Percentiles rank a stretch among this genome's conserved stretches.
These are phyloP conservation scores for Centroberyx gerrardi DNA, from an alignment of 2,797 vertebrate species.

Conservation along the genomic window DNA sequence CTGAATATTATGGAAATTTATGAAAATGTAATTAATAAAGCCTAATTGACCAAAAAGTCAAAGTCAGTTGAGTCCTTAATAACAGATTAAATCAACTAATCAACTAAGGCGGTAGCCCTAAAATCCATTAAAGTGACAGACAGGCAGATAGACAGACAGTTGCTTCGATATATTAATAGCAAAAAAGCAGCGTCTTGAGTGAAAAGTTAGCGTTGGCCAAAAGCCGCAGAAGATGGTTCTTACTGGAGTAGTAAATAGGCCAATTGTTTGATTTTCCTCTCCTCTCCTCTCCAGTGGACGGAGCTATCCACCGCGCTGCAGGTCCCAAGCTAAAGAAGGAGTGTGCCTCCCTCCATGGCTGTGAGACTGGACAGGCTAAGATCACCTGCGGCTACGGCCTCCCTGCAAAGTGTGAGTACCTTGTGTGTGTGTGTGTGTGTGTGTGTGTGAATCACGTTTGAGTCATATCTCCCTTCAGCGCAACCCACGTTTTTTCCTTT, in stretches of 20 bases:
- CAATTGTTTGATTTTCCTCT: slow-evolving; percentile 47
- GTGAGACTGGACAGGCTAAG: slow-evolving; percentile 91
- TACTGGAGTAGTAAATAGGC: slow-evolving; percentile 40
- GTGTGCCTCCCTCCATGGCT: slow-evolving; percentile 89
- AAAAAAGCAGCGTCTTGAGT: slow-evolving; percentile 32
- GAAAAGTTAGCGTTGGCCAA: slow-evolving; percentile 18
- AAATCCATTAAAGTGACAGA: slow-evolving; percentile 73
- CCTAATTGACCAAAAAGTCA: slow-evolving; percentile 80
- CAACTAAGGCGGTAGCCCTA: slow-evolving; percentile 69
- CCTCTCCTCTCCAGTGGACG: slow-evolving; percentile 87
- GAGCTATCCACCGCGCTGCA: slow-evolving; percentile 90
- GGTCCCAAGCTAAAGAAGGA: slow-evolving; percentile 90
- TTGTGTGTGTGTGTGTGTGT: slow-evolving; percentile 41
- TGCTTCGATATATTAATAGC: slow-evolving; percentile 41
- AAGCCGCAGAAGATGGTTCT: slow-evolving; percentile 19
- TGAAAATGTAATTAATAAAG: slow-evolving; percentile 81
- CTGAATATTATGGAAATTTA: slow-evolving; percentile 76
- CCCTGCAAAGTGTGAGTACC: slow-evolving; percentile 91
- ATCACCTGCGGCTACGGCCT: slow-evolving; percentile 92
- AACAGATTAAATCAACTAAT: slow-evolving; percentile 78
- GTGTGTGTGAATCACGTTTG: slow-evolving; percentile 1
- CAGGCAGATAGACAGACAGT: slow-evolving; percentile 55
- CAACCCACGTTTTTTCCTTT: not conserved
- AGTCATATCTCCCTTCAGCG: no score
- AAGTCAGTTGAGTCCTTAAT: slow-evolving; percentile 80